These are phyloP conservation scores for Molorchus minor DNA, from an alignment of 2,888 invertebrate species.

Conservation along the genomic window DNA sequence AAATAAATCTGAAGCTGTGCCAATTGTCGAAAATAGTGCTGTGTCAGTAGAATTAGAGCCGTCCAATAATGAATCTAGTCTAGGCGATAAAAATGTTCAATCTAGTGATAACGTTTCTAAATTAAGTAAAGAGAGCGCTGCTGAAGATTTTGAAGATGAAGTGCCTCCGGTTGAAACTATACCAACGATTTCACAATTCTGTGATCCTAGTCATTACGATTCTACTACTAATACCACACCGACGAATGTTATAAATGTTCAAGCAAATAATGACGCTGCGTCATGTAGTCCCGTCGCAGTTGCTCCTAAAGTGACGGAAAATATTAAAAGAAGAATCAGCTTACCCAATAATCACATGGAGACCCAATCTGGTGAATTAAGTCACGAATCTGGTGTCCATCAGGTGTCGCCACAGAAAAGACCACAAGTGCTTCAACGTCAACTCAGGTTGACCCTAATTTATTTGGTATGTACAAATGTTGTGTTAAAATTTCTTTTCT, in stretches of 20 bases:
- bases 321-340: slow-evolving; percentile 67
- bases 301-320: slow-evolving; percentile 37
- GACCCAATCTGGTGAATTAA: slow-evolving; percentile 50
- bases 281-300: slow-evolving; percentile 34
- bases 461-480: slow-evolving; percentile 80
- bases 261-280: slow-evolving; percentile 31
- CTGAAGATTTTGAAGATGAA: slow-evolving; percentile 48
- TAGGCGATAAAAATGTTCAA: slow-evolving; percentile 51
- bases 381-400: slow-evolving; percentile 60
- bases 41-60: slow-evolving; percentile 64
- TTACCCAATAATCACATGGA: slow-evolving; percentile 64
- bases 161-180: slow-evolving; percentile 66
- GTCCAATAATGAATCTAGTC: slow-evolving; percentile 63
- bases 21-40: slow-evolving; percentile 63
- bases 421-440: slow-evolving; percentile 83
- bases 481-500: no score
- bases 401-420: slow-evolving; percentile 72
- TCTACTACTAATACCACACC: slow-evolving; percentile 44
- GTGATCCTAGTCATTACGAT: slow-evolving; percentile 71
- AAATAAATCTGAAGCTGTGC: slow-evolving; percentile 56
- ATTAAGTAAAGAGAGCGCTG: slow-evolving; percentile 41
- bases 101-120: slow-evolving; percentile 48
- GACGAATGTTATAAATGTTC: slow-evolving; percentile 43
- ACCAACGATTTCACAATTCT: slow-evolving; percentile 77
- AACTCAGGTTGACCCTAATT: slow-evolving; percentile 85